Conservation (phyloP, 2,113 vertebrate species). For the Austrofundulus limnaeus region DNA sequence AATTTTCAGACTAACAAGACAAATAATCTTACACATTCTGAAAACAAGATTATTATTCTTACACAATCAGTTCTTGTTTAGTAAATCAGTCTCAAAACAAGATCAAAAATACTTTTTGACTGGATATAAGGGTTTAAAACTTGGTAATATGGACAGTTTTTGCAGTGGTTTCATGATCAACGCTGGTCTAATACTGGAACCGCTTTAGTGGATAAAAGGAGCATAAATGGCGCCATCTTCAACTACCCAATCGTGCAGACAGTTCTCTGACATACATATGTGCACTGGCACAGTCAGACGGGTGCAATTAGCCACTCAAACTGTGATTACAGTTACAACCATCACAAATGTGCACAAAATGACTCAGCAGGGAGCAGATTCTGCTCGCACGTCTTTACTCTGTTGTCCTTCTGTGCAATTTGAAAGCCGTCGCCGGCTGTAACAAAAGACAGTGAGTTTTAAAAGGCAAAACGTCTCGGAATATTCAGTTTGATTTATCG, state of each 20-base stretch:
- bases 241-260: slow-evolving; percentile 22
- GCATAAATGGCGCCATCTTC: slow-evolving; percentile 18
- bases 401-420: slow-evolving; percentile 42
- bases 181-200: neutral
- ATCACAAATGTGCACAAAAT: slow-evolving; percentile 30
- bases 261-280: slow-evolving; percentile 10
- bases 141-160: no score
- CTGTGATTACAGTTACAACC: slow-evolving; percentile 39
- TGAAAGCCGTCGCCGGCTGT: slow-evolving; percentile 8
- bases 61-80: no score
- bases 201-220: neutral
- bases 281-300: slow-evolving; percentile 2
- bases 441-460: slow-evolving; percentile 25
- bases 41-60: no score
- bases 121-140: no score
- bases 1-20: no score
- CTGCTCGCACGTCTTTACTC: slow-evolving; percentile 34
- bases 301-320: slow-evolving; percentile 27
- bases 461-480: slow-evolving; percentile 15
- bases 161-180: no score
- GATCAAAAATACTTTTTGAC: no score
- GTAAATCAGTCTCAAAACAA: no score
- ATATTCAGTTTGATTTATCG: neutral
- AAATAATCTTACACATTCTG: no score
- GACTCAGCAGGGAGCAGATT: slow-evolving; percentile 29